Percentiles rank a stretch among this genome's conserved stretches.
phyloP scores from a whole-genome alignment of 2,888 invertebrate genomes.

The Suillia variegata region DNA sequence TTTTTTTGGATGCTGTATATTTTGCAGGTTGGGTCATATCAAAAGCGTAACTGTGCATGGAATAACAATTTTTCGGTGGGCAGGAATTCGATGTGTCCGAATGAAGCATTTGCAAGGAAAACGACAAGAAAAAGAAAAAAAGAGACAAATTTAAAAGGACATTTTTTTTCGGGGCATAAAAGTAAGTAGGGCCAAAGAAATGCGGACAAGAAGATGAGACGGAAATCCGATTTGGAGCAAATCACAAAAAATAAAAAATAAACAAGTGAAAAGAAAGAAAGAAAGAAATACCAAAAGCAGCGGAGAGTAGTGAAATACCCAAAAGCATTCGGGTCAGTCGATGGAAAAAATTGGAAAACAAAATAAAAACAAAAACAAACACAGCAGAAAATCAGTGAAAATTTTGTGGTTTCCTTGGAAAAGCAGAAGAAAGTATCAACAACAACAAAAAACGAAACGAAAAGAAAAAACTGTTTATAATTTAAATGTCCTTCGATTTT shows the following conservation, averaged over 20 bases:
- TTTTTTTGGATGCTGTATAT: too few relatives aligned
- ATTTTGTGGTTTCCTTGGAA: neutral
- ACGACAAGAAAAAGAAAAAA: too few relatives aligned
- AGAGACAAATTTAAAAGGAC: too few relatives aligned
- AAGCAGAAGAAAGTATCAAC: too few relatives aligned
- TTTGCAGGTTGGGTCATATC: neutral
- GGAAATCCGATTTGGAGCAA: neutral
- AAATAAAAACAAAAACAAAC: neutral
- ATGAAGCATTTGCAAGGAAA: neutral
- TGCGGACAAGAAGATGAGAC: neutral
- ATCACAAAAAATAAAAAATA: neutral
- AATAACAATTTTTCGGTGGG: conserved; percentile 38
- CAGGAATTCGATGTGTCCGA: neutral
- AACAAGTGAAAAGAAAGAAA: neutral
- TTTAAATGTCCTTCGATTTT: neutral
- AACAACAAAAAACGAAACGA: too few relatives aligned
- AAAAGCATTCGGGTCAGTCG: neutral
- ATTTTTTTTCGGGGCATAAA: neutral
- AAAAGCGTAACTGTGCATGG: conserved; percentile 46
- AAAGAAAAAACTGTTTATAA: neutral
- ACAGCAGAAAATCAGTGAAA: neutral
- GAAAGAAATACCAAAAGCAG: too few relatives aligned
- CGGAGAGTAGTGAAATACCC: neutral
- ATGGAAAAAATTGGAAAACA: neutral
- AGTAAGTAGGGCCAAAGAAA: neutral